Evolutionary conservation across 2,113 vertebrate species (phyloP).

Genomic region (Oophaga pumilio): DNA sequence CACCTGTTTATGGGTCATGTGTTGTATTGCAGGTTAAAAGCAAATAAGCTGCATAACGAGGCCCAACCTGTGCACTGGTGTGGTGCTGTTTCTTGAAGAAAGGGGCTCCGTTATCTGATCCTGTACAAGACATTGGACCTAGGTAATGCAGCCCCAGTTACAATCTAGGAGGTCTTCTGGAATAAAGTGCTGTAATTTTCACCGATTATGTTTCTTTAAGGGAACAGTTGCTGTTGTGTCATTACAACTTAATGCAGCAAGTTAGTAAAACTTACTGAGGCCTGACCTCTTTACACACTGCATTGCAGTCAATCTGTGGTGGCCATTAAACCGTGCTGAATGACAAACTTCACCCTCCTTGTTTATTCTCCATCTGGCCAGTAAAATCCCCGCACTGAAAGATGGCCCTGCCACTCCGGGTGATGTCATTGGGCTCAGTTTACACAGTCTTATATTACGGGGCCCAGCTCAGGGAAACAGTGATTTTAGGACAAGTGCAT

Average conservation of each 20-base stretch:
- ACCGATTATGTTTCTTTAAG: not conserved
- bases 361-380: constrained; percentile 33
- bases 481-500: constrained; percentile 49
- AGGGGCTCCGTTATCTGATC: too few species aligned
- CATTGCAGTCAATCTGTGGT: not conserved
- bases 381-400: constrained; percentile 16
- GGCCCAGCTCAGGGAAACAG: constrained; percentile 29
- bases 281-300: not conserved
- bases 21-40: too few species aligned
- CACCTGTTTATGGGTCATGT: too few species aligned
- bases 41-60: too few species aligned
- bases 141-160: not conserved
- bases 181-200: not conserved
- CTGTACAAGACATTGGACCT: too few species aligned
- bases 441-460: constrained; percentile 43
- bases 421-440: constrained; percentile 30
- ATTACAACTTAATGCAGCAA: not conserved
- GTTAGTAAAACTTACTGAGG: not conserved
- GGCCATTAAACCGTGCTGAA: not conserved
- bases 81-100: too few species aligned
- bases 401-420: not conserved
- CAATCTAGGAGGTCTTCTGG: not conserved
- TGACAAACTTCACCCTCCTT: not conserved
- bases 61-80: too few species aligned
- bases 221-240: not conserved